Conservation (phyloP, 2,888 invertebrate species). For the Ariolimax columbianus region DNA sequence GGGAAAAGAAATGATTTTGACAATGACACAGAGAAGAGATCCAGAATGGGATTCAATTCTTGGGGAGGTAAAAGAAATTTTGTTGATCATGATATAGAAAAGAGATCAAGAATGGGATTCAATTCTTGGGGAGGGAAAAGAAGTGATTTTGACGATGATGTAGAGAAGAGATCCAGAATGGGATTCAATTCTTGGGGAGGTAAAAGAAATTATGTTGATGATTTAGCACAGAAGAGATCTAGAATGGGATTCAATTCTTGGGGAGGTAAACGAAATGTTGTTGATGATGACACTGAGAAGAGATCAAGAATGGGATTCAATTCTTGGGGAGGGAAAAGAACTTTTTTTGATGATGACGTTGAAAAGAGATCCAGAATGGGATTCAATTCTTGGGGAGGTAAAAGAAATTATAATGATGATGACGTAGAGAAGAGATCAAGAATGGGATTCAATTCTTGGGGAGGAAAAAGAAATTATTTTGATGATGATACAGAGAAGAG, state of each 20-base stretch:
- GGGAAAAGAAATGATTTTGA: no score
- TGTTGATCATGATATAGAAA: background rate
- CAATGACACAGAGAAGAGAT: no score
- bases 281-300: no score
- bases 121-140: slow-evolving; percentile 18
- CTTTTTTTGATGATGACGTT: background rate
- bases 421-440: slow-evolving; percentile 1
- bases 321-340: slow-evolving; percentile 13
- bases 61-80: slow-evolving; percentile 24
- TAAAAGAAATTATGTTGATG: background rate
- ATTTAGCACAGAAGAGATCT: no score
- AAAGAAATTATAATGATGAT: background rate
- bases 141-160: background rate
- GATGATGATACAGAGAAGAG: background rate
- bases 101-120: slow-evolving; percentile 8
- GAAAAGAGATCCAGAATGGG: background rate
- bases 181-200: slow-evolving; percentile 27
- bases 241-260: slow-evolving; percentile 21
- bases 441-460: slow-evolving; percentile 25
- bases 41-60: background rate
- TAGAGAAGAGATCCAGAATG: background rate
- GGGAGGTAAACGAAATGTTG: slow-evolving; percentile 7
- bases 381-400: slow-evolving; percentile 37
- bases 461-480: background rate
- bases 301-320: background rate